Conservation (phyloP, 2,113 vertebrate species). For the Struthidea cinerea region DNA sequence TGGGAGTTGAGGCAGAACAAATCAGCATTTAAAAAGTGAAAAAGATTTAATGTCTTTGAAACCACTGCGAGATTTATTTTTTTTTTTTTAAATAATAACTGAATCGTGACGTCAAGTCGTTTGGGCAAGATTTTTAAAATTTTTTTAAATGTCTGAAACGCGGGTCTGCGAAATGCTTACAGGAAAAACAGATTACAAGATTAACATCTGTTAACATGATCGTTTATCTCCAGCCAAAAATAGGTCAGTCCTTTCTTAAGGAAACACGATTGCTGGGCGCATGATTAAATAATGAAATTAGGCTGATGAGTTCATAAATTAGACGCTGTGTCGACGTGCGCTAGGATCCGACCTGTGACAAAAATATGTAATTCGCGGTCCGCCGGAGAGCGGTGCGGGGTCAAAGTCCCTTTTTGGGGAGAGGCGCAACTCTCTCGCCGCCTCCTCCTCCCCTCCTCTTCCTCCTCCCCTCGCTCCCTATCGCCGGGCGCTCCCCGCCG, state of each 20-base stretch:
- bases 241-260: conserved; percentile 84
- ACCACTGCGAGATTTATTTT: conserved; percentile 47
- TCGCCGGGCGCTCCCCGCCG: neutral
- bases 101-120: conserved; percentile 67
- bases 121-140: neutral
- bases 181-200: conserved; percentile 84
- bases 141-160: conserved; percentile 66
- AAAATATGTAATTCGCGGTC: conserved; percentile 27
- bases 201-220: conserved; percentile 84
- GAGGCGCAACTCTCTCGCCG: conserved; percentile 23
- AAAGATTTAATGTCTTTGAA: conserved; percentile 76
- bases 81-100: conserved; percentile 6
- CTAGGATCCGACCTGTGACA: neutral
- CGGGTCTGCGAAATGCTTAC: conserved; percentile 72
- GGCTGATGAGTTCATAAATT: conserved; percentile 65
- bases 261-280: conserved; percentile 71
- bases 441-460: neutral
- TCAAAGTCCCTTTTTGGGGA: conserved; percentile 58
- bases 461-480: neutral
- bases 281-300: conserved; percentile 77
- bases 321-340: neutral
- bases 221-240: conserved; percentile 81
- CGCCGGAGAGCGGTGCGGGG: conserved; percentile 51
- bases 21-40: conserved; percentile 76
- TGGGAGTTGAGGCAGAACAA: conserved; percentile 77